These are phyloP conservation scores for Nannoperca australis DNA, from an alignment of 2,797 vertebrate genomes.

Conservation along the genomic window DNA sequence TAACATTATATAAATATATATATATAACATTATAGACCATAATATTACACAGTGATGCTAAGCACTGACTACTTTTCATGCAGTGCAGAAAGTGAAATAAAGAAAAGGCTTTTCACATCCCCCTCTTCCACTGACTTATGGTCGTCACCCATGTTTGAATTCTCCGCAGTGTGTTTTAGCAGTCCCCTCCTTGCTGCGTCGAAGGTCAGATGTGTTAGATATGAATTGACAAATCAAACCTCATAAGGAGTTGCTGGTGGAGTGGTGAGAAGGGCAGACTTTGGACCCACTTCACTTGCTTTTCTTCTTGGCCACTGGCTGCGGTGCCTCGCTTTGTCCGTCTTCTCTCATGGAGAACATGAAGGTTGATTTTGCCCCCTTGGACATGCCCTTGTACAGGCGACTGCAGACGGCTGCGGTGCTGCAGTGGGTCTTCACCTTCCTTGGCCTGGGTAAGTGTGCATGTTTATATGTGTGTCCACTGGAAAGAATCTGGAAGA, in stretches of 20 bases:
- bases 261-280: conserved; percentile 71
- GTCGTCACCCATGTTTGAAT: background rate
- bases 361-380: conserved; percentile 90
- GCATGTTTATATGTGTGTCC: background rate
- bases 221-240: conserved; percentile 58
- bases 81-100: background rate
- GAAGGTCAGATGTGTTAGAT: conserved; percentile 72
- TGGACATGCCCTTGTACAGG: conserved; percentile 80
- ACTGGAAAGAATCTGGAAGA: background rate
- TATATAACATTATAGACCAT: background rate
- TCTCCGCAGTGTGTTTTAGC: background rate
- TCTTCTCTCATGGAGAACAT: conserved; percentile 74
- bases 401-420: conserved; percentile 90
- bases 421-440: conserved; percentile 91
- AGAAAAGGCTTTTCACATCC: background rate
- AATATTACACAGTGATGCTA: background rate
- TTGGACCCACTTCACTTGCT: conserved; percentile 79
- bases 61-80: background rate
- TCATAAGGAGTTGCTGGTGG: conserved; percentile 24
- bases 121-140: background rate
- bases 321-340: conserved; percentile 5
- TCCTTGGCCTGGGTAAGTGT: conserved; percentile 90
- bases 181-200: conserved; percentile 50
- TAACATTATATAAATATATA: no score
- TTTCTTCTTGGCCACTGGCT: conserved; percentile 16